Evolutionary conservation across 2,888 invertebrate genomes (phyloP).

Genomic region (Subacronicta megacephala): DNA sequence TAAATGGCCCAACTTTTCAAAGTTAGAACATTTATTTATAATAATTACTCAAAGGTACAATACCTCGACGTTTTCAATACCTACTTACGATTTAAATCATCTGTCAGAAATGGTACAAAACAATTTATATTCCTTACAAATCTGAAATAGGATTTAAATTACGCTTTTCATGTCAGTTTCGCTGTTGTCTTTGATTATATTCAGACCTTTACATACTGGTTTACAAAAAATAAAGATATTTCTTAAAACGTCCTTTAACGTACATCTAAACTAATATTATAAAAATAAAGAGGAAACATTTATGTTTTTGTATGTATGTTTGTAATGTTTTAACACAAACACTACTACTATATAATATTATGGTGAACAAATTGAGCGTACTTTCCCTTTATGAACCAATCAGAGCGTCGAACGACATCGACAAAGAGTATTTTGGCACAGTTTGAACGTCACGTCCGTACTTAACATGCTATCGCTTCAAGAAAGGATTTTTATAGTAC

Average conservation of each 20-base stretch:
- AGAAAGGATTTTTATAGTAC: constrained; percentile 58
- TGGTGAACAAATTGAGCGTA: constrained; percentile 6
- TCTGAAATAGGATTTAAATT: neutral
- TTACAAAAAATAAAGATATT: no score
- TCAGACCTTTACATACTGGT: no score
- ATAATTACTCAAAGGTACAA: constrained; percentile 79
- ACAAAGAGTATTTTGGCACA: constrained; percentile 49
- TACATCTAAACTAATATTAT: no score
- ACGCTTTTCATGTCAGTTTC: constrained; percentile 57
- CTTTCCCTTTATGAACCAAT: constrained; percentile 29
- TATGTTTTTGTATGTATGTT: no score
- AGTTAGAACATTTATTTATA: constrained; percentile 79
- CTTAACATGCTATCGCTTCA: constrained; percentile 44
- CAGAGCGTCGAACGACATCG: constrained; percentile 55
- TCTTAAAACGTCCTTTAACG: no score
- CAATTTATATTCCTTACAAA: constrained; percentile 10
- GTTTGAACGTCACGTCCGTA: constrained; percentile 45
- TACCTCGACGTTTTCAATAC: constrained; percentile 69
- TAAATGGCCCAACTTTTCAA: constrained; percentile 67
- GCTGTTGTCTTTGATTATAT: constrained; percentile 17
- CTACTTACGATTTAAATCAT: constrained; percentile 45
- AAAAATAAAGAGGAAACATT: no score
- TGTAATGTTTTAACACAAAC: no score
- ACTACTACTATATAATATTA: neutral
- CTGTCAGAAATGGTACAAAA: constrained; percentile 44